Conservation (phyloP, 2,113 vertebrate species). For the Columba livia region DNA sequence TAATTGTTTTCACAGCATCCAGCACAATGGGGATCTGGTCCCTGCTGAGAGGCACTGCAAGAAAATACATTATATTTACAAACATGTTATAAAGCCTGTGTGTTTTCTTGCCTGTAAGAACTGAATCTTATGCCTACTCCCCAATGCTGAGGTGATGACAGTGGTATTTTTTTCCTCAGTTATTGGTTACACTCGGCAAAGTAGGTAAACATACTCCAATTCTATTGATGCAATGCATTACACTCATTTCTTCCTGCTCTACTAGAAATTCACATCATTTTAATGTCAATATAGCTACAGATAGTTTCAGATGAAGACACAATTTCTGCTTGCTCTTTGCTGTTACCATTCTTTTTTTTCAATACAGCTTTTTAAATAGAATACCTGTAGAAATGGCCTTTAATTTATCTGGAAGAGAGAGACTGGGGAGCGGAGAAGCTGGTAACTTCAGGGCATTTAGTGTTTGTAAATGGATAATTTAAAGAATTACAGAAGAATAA, state of each 20-base stretch:
- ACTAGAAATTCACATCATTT: background rate
- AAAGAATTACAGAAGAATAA: background rate
- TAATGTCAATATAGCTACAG: background rate
- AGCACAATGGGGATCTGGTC: background rate
- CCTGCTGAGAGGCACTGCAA: background rate
- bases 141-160: background rate
- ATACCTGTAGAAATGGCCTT: constrained; percentile 8
- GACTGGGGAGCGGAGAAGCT: background rate
- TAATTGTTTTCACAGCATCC: background rate
- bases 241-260: background rate
- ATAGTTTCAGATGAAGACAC: background rate
- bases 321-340: background rate
- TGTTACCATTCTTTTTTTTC: background rate
- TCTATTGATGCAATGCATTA: background rate
- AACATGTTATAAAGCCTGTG: background rate
- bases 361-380: background rate
- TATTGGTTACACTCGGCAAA: background rate
- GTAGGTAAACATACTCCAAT: constrained; percentile 30
- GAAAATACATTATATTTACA: background rate
- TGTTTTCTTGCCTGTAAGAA: background rate
- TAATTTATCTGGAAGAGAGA: background rate
- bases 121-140: background rate
- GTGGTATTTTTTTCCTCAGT: background rate
- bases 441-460: background rate
- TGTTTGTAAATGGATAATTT: constrained; percentile 10